Conservation (phyloP, 2,888 invertebrate species). For the Deilephila porcellus region DNA sequence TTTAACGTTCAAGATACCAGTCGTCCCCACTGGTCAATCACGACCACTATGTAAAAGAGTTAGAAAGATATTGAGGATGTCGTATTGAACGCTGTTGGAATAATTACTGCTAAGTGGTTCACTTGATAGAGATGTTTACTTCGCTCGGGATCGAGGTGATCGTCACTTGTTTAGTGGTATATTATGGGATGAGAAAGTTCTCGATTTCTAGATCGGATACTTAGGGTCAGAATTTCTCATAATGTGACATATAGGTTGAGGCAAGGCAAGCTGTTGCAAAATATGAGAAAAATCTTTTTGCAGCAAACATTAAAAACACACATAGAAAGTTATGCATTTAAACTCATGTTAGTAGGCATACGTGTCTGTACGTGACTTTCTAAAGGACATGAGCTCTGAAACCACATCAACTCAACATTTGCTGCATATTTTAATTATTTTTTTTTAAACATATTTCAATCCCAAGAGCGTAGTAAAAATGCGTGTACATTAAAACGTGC, state of each 20-base stretch:
- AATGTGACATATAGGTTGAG: too few species aligned
- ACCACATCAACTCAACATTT: background rate
- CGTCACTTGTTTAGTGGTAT: background rate
- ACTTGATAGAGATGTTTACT: background rate
- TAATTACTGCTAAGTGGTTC: background rate
- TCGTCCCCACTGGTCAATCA: background rate
- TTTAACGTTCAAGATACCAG: background rate
- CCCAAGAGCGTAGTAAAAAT: background rate
- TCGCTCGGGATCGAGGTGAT: background rate
- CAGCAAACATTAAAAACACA: too few species aligned
- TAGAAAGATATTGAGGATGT: background rate
- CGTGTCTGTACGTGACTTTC: too few species aligned
- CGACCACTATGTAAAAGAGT: background rate
- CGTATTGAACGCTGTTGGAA: background rate
- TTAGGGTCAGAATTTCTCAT: too few species aligned
- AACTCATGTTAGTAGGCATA: too few species aligned
- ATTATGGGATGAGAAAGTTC: too few species aligned
- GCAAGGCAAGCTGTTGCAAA: too few species aligned
- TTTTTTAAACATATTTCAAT: background rate
- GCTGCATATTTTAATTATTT: background rate
- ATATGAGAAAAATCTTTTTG: too few species aligned
- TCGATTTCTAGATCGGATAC: background rate
- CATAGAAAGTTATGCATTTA: too few species aligned
- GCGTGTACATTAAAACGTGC: slow-evolving; percentile 2
- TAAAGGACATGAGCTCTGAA: too few species aligned